A percentile compares a stretch with the other conserved stretches of the same genome.
phyloP scores from a whole-genome alignment of 2,113 vertebrate species.

The Mobula birostris region DNA sequence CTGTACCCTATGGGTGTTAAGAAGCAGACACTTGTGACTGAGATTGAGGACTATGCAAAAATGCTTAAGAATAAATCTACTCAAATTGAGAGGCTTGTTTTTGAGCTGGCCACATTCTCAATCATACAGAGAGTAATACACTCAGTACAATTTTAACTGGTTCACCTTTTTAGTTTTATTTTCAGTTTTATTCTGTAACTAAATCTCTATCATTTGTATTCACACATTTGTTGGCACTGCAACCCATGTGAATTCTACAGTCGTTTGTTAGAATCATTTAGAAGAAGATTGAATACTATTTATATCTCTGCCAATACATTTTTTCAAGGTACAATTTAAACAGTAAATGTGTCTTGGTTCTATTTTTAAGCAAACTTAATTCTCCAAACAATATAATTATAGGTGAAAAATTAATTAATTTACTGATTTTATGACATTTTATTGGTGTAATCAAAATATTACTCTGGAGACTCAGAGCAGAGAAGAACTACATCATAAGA shows the following conservation, averaged over 20 bases:
- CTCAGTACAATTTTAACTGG: constrained; percentile 10
- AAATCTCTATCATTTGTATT: constrained; percentile 19
- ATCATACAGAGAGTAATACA: not conserved
- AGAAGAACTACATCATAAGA: too few species aligned
- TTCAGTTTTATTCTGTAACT: constrained; percentile 28
- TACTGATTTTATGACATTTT: not conserved
- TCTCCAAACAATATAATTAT: not conserved
- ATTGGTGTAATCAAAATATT: not conserved
- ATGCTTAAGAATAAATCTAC: not conserved
- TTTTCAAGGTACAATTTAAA: not conserved
- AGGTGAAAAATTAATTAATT: not conserved
- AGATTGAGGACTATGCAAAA: not conserved
- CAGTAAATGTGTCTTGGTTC: not conserved
- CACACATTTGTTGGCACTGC: constrained; percentile 30
- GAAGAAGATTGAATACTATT: not conserved
- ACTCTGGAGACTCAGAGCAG: not conserved
- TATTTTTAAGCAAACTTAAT: not conserved
- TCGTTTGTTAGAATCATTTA: constrained; percentile 24
- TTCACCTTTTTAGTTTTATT: constrained; percentile 10
- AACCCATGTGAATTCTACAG: constrained; percentile 22
- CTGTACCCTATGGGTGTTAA: not conserved
- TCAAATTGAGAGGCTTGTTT: constrained; percentile 18
- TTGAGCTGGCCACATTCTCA: not conserved
- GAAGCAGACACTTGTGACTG: not conserved
- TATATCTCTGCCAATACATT: not conserved